These are phyloP conservation scores for Sinocyclocheilus maitianheensis DNA, from an alignment of 2,113 vertebrate species.

Conservation along the genomic window DNA sequence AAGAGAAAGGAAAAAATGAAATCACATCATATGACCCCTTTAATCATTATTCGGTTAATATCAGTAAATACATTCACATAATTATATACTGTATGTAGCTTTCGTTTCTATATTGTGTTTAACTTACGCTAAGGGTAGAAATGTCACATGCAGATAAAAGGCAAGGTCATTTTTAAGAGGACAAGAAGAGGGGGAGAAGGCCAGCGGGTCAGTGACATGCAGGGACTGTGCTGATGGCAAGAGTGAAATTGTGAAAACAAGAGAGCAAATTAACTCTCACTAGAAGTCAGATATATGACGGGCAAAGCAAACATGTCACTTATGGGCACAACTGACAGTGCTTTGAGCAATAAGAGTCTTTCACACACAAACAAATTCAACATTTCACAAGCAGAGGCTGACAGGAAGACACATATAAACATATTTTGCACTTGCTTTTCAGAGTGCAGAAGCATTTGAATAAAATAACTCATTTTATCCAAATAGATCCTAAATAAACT, in stretches of 20 bases:
- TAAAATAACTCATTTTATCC: background rate
- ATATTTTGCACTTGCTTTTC: background rate
- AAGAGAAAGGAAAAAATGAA: too few relatives aligned
- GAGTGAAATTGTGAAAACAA: background rate
- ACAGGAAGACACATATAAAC: background rate
- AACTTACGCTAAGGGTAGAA: background rate
- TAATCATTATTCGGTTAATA: background rate
- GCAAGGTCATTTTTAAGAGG: background rate
- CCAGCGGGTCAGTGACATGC: slow-evolving; percentile 1
- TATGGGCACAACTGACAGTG: background rate
- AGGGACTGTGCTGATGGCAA: background rate
- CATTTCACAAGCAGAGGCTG: background rate
- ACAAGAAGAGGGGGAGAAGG: background rate
- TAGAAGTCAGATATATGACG: background rate
- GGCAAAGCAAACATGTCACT: slow-evolving; percentile 1
- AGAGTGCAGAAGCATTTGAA: background rate
- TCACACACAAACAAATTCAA: background rate
- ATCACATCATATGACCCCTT: too few relatives aligned
- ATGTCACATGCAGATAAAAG: background rate
- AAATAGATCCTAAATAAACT: background rate
- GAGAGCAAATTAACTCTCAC: background rate
- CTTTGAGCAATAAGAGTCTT: slow-evolving; percentile 8
- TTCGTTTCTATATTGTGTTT: background rate
- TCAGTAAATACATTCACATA: background rate
- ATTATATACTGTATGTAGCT: background rate